Evolutionary conservation across 2,113 vertebrate species (phyloP).

Genomic region (Sphyrna mokarran): DNA sequence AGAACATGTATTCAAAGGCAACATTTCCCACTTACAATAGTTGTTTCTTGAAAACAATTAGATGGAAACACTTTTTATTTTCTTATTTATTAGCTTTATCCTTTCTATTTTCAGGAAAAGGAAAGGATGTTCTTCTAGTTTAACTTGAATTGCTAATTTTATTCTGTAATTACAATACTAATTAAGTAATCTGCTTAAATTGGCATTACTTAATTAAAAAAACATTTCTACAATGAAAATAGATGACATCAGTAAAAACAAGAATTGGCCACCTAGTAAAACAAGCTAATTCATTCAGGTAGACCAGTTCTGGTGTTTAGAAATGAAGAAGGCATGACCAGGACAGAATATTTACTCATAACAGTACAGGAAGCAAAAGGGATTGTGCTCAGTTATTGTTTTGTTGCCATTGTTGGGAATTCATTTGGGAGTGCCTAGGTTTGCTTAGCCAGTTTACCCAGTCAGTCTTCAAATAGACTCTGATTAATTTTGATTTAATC

Average conservation of each 20-base stretch:
- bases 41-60: neutral
- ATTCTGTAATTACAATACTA: neutral
- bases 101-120: neutral
- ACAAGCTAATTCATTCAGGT: neutral
- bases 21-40: neutral
- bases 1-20: neutral
- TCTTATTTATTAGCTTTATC: neutral
- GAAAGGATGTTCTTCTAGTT: neutral
- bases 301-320: constrained; percentile 46
- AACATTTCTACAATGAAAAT: constrained; percentile 45
- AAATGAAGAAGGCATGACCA: neutral
- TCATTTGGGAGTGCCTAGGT: neutral
- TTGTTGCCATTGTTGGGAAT: neutral
- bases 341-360: neutral
- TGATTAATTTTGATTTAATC: neutral
- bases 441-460: neutral
- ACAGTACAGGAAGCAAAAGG: neutral
- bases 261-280: neutral
- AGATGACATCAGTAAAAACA: constrained; percentile 41
- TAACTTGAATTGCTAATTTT: neutral
- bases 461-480: neutral
- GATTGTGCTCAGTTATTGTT: neutral
- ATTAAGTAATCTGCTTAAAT: constrained; percentile 38
- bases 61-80: neutral
- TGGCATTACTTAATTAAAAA: constrained; percentile 44